Base-by-base conservation (phyloP, 2,888 invertebrate genomes). In the Periphyllus acericola region DNA sequence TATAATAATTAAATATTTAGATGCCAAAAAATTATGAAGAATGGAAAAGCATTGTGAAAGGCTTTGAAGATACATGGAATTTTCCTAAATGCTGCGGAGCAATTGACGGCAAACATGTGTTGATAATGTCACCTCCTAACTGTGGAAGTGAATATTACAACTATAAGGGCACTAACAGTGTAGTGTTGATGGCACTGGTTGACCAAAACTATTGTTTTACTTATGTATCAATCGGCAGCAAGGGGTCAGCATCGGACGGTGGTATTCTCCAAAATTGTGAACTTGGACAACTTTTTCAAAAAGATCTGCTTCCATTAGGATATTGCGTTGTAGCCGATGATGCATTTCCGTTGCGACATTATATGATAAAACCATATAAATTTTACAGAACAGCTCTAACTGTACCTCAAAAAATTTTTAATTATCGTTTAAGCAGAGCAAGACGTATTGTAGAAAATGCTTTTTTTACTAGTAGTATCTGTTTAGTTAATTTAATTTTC, bases 101-200 rank as follows among this genome's bases (percentile, higher is more conserved):
- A 55, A 83, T 89, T 32, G 89, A 89, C 84, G 88, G 81, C n/a
- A 89, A 88, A 80, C 84, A 89, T 60, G 72, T 89, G 32, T 40
- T n/a, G 32, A 88, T 86, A 34, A 82, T 88, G 25, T 25, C 46
- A 82, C 83, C 74, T 55, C 36, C 88, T 40, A 76, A 76, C 66
- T 72, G 36, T 80, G 88, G 83, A 36, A 36, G 78, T 60, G 25
- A 78, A 76, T 89, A 74, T 52, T 83, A 46, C 60, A 89, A 88
- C 11, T 88, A 88, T 79, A 89, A 88, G 19, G 87, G 68, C 21
- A 66, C 40, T n/a, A 71, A 88, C 71, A 89, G 88, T 60, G 72
- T 89, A 25, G 71, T 89, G 0, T 83, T 88, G 29, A 36, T 88
- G 25, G 88, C 89, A 55, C 34, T 89, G 32, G 83, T 89, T 79